phyloP scores from a whole-genome alignment of 2,888 invertebrate species.

The Hypsopygia costalis region DNA sequence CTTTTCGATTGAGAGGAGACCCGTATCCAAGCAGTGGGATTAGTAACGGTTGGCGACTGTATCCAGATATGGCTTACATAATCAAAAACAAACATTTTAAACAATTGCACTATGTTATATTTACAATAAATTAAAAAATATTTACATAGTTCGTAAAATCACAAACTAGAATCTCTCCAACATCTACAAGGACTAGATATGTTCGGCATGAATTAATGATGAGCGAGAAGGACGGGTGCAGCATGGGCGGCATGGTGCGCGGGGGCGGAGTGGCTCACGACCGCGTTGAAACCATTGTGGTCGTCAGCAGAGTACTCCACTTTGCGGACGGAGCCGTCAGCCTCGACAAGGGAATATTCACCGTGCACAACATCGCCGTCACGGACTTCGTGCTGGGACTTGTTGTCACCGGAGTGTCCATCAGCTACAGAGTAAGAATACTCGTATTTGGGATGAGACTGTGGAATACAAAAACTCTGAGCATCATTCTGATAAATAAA shows the following conservation, averaged over 20 bases:
- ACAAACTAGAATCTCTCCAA: not conserved
- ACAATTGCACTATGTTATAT: slow-evolving; percentile 6
- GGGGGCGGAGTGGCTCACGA: slow-evolving; percentile 57
- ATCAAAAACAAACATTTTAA: not conserved
- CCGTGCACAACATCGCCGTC: slow-evolving; percentile 47
- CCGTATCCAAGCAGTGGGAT: no score
- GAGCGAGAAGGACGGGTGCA: slow-evolving; percentile 36
- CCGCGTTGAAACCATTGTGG: slow-evolving; percentile 66
- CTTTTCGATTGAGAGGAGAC: no score
- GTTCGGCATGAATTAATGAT: no score
- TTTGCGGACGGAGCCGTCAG: slow-evolving; percentile 75
- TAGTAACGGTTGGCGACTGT: no score
- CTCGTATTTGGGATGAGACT: slow-evolving; percentile 78
- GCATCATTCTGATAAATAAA: not conserved
- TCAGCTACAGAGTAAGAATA: slow-evolving; percentile 80
- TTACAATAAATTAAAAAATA: slow-evolving; percentile 5
- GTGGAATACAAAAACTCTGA: slow-evolving; percentile 4
- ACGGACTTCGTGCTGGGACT: slow-evolving; percentile 68
- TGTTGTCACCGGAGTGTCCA: slow-evolving; percentile 77
- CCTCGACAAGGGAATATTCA: slow-evolving; percentile 75
- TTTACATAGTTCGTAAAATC: not conserved
- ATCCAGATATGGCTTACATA: no score
- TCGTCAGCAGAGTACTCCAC: slow-evolving; percentile 78
- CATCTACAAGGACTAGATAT: not conserved
- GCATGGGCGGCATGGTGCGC: slow-evolving; percentile 37